Evolutionary conservation across 2,888 invertebrate genomes (phyloP).

Genomic region (Microplitis manilae): DNA sequence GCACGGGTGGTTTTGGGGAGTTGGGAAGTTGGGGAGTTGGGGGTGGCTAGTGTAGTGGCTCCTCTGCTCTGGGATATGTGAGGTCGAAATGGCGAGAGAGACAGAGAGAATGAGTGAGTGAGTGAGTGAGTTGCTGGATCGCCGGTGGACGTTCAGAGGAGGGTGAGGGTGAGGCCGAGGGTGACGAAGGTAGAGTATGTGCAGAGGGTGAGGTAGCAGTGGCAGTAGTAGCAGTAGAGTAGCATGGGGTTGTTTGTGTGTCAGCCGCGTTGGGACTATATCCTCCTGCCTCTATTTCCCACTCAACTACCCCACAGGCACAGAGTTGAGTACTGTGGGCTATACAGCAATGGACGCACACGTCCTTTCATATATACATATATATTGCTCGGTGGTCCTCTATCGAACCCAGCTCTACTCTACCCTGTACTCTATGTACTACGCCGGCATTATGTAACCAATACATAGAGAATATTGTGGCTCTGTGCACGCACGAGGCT

Average conservation of each 20-base stretch:
- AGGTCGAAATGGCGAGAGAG: constrained; percentile 40
- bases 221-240: constrained; percentile 29
- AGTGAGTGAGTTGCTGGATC: constrained; percentile 48
- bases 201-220: constrained; percentile 38
- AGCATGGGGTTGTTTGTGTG: constrained; percentile 67
- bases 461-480: constrained; percentile 61
- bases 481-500: constrained; percentile 49
- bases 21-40: too few relatives aligned
- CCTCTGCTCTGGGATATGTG: constrained; percentile 29
- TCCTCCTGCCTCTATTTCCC: constrained; percentile 56
- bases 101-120: constrained; percentile 34
- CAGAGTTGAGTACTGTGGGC: constrained; percentile 35
- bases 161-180: constrained; percentile 46
- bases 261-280: constrained; percentile 69
- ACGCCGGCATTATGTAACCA: constrained; percentile 36
- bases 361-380: constrained; percentile 33
- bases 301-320: constrained; percentile 59
- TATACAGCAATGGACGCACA: constrained; percentile 39
- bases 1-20: constrained; percentile 26
- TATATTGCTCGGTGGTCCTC: not conserved
- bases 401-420: constrained; percentile 39
- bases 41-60: constrained; percentile 9
- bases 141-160: constrained; percentile 35
- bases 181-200: constrained; percentile 44
- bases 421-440: constrained; percentile 38